Base-by-base conservation (phyloP, 23 tunicate genomes). In the Aplidium turbinatum region DNA sequence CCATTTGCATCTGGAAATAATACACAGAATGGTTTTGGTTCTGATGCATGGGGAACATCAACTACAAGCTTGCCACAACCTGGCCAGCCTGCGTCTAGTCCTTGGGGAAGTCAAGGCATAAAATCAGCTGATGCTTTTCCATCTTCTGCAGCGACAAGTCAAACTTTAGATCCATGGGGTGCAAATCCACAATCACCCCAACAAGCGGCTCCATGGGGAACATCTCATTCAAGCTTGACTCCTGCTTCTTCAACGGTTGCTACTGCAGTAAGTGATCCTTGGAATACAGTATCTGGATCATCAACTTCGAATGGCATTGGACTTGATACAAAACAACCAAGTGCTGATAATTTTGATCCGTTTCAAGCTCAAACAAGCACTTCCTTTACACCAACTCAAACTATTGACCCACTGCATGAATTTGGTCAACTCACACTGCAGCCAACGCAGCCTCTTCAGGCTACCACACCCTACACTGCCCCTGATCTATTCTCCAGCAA, bases 371-470 rank as follows among this genome's bases (percentile, higher is more conserved):
- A 46, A 27, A 11, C 25, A 16, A 16, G 7, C 16, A 16, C 50
- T 11, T 9, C 50, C 11, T 9, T 16, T 9, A 42, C 50, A 11
- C 19, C 76, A 24, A 55, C 7, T 55, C 38, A 70, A 13, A 48
- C 16, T 9, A 22, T 38, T 16, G 85, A 85, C 61, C 95, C 95
- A 1, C 46, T 87, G 18, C 33, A 76, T 36, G 83, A 87, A 2
- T 87, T 87, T 38, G 63, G 57, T 29, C 57, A 58, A n/a, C 71
- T 81, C 3, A 30, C 62, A n/a, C 58, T 81, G 33, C 40, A 32
- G n/a, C 58, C 70, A 29, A 36, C 22, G 3, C 30, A 39, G 4
- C 57, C 57, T 2, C 46, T 31, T 30, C n/a, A n/a, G n/a, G 46
- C 82, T 21, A 33, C 73, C 1, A 18, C 23, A 28, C 50, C 73